These are phyloP conservation scores for Sminthurides bifidus DNA, from an alignment of 1,140 invertebrate genomes.

Conservation along the genomic window DNA sequence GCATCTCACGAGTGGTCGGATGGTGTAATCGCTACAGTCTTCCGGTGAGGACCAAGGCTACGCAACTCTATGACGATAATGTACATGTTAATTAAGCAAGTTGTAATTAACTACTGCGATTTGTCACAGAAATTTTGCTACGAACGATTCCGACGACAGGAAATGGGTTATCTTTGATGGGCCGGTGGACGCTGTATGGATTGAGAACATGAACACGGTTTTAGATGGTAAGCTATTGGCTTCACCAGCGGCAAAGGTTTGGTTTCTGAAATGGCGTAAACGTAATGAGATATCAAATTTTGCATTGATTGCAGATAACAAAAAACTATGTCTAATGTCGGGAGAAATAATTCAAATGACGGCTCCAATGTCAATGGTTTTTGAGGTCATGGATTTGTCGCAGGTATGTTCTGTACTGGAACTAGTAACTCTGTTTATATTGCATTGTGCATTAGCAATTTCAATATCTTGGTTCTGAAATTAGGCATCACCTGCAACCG, in stretches of 20 bases:
- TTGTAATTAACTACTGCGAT: neutral
- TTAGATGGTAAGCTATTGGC: conserved; percentile 8
- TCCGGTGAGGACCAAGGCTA: conserved; percentile 31
- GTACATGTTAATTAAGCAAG: no score
- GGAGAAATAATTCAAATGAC: conserved; percentile 84
- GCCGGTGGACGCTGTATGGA: conserved; percentile 84
- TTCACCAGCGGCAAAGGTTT: no score
- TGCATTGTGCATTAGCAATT: neutral
- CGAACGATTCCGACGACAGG: conserved; percentile 50
- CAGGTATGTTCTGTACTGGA: neutral
- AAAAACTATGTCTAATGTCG: conserved; percentile 66
- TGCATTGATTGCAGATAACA: conserved; percentile 60
- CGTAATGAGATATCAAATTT: neutral
- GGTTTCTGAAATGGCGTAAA: neutral
- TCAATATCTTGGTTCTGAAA: conserved; percentile 40
- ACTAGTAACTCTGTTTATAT: neutral
- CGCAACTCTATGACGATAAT: neutral
- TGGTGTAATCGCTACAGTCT: conserved; percentile 70
- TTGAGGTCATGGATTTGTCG: conserved; percentile 84
- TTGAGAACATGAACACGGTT: conserved; percentile 83
- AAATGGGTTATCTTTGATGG: conserved; percentile 77
- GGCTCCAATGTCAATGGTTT: conserved; percentile 76
- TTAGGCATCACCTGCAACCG: conserved; percentile 82
- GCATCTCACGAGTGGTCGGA: conserved; percentile 86
- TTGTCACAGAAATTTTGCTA: conserved; percentile 43